Evolutionary conservation across 2,797 vertebrate genomes (phyloP).

Genomic region (Malurus leucopterus): DNA sequence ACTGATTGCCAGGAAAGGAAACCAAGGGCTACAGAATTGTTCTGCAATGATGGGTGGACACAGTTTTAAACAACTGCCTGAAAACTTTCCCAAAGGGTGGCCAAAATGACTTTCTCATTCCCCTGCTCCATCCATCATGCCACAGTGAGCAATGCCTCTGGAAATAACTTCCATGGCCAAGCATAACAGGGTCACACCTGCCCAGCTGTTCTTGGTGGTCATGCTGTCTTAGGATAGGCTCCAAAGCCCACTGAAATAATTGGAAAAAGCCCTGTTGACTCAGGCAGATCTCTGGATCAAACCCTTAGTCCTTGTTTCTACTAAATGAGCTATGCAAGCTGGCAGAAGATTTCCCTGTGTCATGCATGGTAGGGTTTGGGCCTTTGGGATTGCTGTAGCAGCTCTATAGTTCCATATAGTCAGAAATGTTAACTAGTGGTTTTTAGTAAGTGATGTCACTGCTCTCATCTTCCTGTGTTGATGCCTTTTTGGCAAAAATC

Average conservation of each 20-base stretch:
- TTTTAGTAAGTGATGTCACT: background rate
- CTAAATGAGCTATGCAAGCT: background rate
- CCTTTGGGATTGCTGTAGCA: background rate
- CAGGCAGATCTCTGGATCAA: background rate
- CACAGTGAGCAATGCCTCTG: background rate
- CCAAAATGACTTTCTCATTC: constrained; percentile 36
- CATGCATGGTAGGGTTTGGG: background rate
- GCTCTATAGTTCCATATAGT: background rate
- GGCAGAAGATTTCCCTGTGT: background rate
- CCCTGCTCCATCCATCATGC: constrained; percentile 4
- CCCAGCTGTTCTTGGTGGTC: background rate
- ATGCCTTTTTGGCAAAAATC: background rate
- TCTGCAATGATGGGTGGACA: background rate
- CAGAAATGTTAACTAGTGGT: background rate
- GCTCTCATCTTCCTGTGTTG: background rate
- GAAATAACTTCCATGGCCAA: constrained; percentile 36
- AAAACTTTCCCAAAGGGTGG: constrained; percentile 23
- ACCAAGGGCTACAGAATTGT: background rate
- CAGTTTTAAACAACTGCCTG: constrained; percentile 42
- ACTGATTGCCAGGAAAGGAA: constrained; percentile 38
- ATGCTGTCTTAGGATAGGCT: constrained; percentile 6
- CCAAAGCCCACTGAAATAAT: background rate
- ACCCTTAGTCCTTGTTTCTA: background rate
- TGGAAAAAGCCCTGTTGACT: constrained; percentile 6
- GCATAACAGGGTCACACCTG: constrained; percentile 55